Conservation (phyloP, 2,797 vertebrate species). For the Hippopotamyrus pictus region DNA sequence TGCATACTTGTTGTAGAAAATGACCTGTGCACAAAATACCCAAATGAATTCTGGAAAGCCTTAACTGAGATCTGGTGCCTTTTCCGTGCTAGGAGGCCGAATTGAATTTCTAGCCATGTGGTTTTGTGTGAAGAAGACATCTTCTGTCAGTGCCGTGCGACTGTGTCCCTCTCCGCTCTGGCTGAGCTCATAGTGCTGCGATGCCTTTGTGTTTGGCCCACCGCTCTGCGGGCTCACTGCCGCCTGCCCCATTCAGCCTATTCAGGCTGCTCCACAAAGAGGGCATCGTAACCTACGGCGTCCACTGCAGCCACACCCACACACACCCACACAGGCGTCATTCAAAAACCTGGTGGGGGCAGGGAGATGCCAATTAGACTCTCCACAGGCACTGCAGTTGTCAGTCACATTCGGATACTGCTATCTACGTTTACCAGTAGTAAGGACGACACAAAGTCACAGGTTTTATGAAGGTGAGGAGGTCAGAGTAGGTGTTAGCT, state of each 20-base stretch:
- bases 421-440: background rate
- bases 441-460: background rate
- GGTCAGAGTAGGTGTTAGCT: background rate
- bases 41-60: background rate
- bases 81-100: conserved; percentile 23
- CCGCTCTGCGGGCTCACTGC: conserved; percentile 26
- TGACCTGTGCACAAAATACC: background rate
- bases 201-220: conserved; percentile 26
- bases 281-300: conserved; percentile 16
- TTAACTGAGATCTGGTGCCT: background rate
- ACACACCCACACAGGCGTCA: conserved; percentile 15
- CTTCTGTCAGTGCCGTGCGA: conserved; percentile 42
- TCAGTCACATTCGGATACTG: conserved; percentile 20
- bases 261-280: conserved; percentile 28
- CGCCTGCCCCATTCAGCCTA: conserved; percentile 32
- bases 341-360: conserved; percentile 18
- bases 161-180: conserved; percentile 49
- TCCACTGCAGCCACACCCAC: conserved; percentile 8
- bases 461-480: background rate
- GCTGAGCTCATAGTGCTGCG: conserved; percentile 20
- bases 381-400: background rate
- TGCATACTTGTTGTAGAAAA: background rate
- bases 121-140: conserved; percentile 59
- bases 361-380: conserved; percentile 14
- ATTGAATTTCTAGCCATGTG: conserved; percentile 49